Evolutionary conservation across 1,140 invertebrate species (phyloP).

Genomic region (Drosophila lacteicornis): DNA sequence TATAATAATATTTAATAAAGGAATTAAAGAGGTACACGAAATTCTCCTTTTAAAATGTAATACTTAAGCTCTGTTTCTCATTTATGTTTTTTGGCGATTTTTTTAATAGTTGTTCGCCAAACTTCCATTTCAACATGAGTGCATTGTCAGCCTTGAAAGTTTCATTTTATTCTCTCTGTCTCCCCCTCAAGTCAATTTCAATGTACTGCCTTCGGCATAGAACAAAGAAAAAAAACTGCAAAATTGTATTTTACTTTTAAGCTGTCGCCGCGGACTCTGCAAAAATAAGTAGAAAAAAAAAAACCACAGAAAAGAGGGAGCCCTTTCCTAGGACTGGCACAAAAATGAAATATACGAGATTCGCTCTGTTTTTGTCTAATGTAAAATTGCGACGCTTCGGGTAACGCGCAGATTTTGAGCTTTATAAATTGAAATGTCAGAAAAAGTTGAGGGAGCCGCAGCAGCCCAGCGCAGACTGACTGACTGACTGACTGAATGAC

Average conservation of each 20-base stretch:
- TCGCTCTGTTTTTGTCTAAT: constrained; percentile 68
- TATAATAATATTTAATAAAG: too few species aligned
- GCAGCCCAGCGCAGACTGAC: constrained; percentile 46
- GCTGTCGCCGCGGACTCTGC: constrained; percentile 42
- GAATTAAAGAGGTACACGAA: too few species aligned
- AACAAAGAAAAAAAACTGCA: constrained; percentile 45
- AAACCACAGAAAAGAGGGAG: not conserved
- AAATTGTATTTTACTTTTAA: constrained; percentile 74
- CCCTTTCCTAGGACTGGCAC: constrained; percentile 7
- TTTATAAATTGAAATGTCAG: constrained; percentile 84
- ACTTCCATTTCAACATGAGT: constrained; percentile 8
- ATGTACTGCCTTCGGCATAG: constrained; percentile 64
- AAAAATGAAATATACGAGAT: constrained; percentile 29
- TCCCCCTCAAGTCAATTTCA: constrained; percentile 61
- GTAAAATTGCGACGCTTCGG: constrained; percentile 69
- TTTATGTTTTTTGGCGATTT: constrained; percentile 17
- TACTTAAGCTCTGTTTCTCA: not conserved
- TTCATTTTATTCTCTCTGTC: constrained; percentile 14
- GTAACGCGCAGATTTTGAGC: constrained; percentile 80
- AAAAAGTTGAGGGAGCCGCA: constrained; percentile 70
- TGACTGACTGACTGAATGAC: constrained; percentile 17
- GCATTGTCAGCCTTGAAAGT: constrained; percentile 23
- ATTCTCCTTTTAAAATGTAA: not conserved
- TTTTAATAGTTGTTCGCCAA: constrained; percentile 10
- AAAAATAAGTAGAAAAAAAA: constrained; percentile 10